These are phyloP conservation scores for Antennarius striatus DNA, from an alignment of 2,113 vertebrate genomes.

Conservation along the genomic window DNA sequence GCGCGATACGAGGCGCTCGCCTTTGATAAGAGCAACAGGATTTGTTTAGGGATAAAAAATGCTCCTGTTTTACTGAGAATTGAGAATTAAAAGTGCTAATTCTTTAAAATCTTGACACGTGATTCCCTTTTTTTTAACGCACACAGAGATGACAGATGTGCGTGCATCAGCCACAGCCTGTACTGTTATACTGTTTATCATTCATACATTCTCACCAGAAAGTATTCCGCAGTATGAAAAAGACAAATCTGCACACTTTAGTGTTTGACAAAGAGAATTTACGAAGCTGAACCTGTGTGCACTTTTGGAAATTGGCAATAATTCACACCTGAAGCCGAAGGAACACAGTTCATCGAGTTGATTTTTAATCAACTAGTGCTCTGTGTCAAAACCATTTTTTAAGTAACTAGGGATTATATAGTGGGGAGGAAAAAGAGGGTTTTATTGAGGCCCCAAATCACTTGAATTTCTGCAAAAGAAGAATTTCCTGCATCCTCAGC, in stretches of 20 bases:
- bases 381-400: constrained; percentile 13
- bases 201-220: constrained; percentile 31
- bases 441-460: neutral
- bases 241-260: constrained; percentile 17
- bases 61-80: constrained; percentile 38
- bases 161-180: constrained; percentile 39
- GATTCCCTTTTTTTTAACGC: constrained; percentile 55
- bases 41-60: constrained; percentile 33
- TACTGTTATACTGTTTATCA: constrained; percentile 29
- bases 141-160: constrained; percentile 42
- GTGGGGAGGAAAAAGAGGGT: too few species aligned
- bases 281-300: constrained; percentile 29
- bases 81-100: constrained; percentile 53
- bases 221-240: constrained; percentile 32
- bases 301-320: constrained; percentile 29
- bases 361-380: constrained; percentile 26
- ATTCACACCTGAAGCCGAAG: constrained; percentile 14
- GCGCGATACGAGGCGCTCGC: neutral
- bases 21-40: constrained; percentile 31
- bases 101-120: constrained; percentile 36
- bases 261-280: constrained; percentile 26
- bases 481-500: too few species aligned
- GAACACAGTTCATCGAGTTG: constrained; percentile 14
- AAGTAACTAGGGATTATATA: neutral
- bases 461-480: neutral